Conservation (phyloP, 2,113 vertebrate species). For the Bothrops jararaca region DNA sequence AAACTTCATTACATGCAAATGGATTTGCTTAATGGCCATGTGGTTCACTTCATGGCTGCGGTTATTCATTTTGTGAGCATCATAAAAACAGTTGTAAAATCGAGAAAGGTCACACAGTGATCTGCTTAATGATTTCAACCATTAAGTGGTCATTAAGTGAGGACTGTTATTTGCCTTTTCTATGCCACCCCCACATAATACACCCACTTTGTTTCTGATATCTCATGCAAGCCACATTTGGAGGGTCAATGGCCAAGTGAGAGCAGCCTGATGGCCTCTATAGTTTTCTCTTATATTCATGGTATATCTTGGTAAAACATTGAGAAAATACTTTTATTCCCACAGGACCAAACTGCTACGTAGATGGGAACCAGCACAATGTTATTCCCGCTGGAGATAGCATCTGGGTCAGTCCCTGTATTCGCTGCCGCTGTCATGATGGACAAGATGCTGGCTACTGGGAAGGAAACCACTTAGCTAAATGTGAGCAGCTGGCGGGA, state of each 20-base stretch:
- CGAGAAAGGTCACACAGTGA: background rate
- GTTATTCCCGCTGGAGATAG: slow-evolving; percentile 76
- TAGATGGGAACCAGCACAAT: slow-evolving; percentile 62
- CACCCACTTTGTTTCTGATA: background rate
- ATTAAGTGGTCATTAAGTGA: background rate
- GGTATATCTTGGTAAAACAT: background rate
- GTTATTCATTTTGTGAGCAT: background rate
- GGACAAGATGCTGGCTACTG: slow-evolving; percentile 81
- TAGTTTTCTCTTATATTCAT: background rate
- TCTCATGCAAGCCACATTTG: background rate
- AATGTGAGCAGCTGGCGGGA: slow-evolving; percentile 71
- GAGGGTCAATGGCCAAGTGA: background rate
- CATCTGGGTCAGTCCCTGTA: slow-evolving; percentile 79
- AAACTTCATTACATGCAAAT: background rate
- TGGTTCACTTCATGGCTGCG: background rate
- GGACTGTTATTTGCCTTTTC: background rate
- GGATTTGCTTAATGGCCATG: background rate
- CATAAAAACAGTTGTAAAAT: background rate
- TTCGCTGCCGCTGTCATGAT: slow-evolving; percentile 78
- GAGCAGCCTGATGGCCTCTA: background rate
- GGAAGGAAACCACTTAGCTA: slow-evolving; percentile 81
- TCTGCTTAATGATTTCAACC: background rate
- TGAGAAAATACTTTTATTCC: background rate
- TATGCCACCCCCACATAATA: background rate
- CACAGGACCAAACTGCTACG: slow-evolving; percentile 78